A percentile compares a stretch with the other conserved stretches of the same genome.
These are phyloP conservation scores for Syngnathus rostellatus DNA, from an alignment of 2,797 vertebrate species.

Conservation along the genomic window DNA sequence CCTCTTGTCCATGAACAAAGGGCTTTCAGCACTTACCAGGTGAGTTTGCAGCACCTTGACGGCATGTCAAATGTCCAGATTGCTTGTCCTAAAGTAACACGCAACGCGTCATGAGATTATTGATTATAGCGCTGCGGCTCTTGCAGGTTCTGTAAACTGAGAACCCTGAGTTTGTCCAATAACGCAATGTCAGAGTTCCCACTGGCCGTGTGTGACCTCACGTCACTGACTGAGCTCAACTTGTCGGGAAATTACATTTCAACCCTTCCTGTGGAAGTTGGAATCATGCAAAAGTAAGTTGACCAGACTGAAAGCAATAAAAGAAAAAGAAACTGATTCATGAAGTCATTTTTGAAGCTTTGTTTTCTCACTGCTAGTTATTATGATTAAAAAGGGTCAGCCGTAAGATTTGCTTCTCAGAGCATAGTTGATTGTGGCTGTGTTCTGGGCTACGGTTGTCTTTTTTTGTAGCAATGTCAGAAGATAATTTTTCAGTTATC, in stretches of 20 bases:
- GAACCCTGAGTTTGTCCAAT: constrained; percentile 93
- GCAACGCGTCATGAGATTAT: not conserved
- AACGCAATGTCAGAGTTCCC: constrained; percentile 88
- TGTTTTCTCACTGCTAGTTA: not conserved
- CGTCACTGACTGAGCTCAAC: constrained; percentile 85
- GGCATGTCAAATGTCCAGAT: too few relatives aligned
- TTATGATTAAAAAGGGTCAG: too few relatives aligned
- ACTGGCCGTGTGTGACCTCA: constrained; percentile 79
- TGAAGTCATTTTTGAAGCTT: too few relatives aligned
- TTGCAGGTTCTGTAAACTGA: constrained; percentile 86
- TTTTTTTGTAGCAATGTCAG: too few relatives aligned
- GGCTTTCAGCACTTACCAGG: constrained; percentile 60
- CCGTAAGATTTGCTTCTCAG: not conserved
- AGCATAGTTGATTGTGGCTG: not conserved
- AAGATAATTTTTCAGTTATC: not conserved
- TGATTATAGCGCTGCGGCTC: constrained; percentile 12
- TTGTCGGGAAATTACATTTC: constrained; percentile 84
- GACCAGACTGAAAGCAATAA: not conserved
- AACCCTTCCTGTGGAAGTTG: constrained; percentile 72
- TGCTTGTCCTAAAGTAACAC: too few relatives aligned
- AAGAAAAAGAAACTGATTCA: too few relatives aligned
- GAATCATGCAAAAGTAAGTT: constrained; percentile 84
- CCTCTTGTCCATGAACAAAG: constrained; percentile 56
- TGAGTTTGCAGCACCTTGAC: constrained; percentile 16
- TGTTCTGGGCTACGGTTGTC: too few relatives aligned